Evolutionary conservation across 2,888 invertebrate species (phyloP), one percentile per base, ranked within the genome.

Genomic region (Chalcis sispes): DNA sequence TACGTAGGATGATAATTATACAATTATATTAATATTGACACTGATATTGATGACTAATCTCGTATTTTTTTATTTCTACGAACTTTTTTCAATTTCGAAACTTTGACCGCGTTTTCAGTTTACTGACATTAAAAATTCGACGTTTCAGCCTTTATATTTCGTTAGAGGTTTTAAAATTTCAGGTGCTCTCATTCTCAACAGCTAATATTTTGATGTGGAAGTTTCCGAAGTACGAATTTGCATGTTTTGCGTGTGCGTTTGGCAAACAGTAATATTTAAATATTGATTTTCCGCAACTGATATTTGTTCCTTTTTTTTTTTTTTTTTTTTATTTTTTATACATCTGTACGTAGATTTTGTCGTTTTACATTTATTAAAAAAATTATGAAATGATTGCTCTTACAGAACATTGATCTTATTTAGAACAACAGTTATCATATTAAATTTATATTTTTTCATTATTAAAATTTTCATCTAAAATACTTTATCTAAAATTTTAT

Each of bases 191-290:
- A 18, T 69, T 50, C 32, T 25, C 23, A 23, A 36, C 50, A 20
- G 50, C 50, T 59, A 50, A 59, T 69, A 59, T 69, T 69, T 69
- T 69, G 50, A 69, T 59, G 50, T 59, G 48, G 59, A 58, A 59
- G 46, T 69, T 69, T 59, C 36, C 48, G 23, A 58, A 59, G 59
- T 23, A 50, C 59, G 13, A 69, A 69, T 59, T 69, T 59, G 36
- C 48, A 69, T 59, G 59, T 59, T 69, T 69, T 48, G 46, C 13
- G 46, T 23, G 56, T 50, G 18, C 13, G 42, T 25, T 54, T 67
- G 27, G 48, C 58, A 69, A 69, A 69, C 23, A 69, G 46, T 58
- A 67, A 66, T 66, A 66, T 66, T 46, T 56, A 56, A 69, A 46
- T 69, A 69, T 69, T 36, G 48, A 69, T 58, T 56, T 67, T 46